Base-by-base conservation (phyloP, 2,888 invertebrate species). In the Rhyacophila evoluta region DNA sequence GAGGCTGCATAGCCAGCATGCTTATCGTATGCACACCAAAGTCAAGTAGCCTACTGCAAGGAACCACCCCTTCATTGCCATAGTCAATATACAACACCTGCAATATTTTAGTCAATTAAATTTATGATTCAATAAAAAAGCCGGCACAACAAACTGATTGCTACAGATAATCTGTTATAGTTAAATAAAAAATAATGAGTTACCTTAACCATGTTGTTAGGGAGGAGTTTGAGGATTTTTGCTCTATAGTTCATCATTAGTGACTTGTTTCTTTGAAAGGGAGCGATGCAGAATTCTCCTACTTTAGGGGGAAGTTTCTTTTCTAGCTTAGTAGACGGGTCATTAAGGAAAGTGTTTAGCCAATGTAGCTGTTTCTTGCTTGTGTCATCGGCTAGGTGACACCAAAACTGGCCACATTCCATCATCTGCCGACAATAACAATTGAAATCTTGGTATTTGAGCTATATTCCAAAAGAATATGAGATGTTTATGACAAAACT, bases 41-140 rank as follows among this genome's bases (percentile, higher is more conserved):
- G 0, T 86, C 84, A 74, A 89, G 89, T 41, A 94, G 83, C 78
- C 89, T 88, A 72, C 86, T 84, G 73, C 85, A 82, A 73, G 85
- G 84, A 36, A 94, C 86, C 55, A 87, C 86, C 0, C 87, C 90
- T 15, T 85, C 87, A 83, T 92, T 92, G 12, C 97, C 97, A 86
- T 91, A 94, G 87, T 98, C 97, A 73, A 97, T 92, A 85, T 94
- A 96, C 74, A 92, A 89, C 2, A 97, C 92, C 92, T 94, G 85
- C 55, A 72, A 68, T 11, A 72, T 19, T 12, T 8, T 77, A 11
- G 1, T 19, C 10, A 71, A 38, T 10, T 29, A 76, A 75, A 15
- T n/a, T n/a, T n/a, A n/a, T n/a, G n/a, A n/a, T n/a, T n/a, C n/a
- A n/a, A n/a, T n/a, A n/a, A n/a, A n/a, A n/a, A n/a, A n/a, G n/a